A percentile compares a stretch with the other conserved stretches of the same genome.
Conservation (phyloP, 2,113 vertebrate genomes). For the Sander vitreus region DNA sequence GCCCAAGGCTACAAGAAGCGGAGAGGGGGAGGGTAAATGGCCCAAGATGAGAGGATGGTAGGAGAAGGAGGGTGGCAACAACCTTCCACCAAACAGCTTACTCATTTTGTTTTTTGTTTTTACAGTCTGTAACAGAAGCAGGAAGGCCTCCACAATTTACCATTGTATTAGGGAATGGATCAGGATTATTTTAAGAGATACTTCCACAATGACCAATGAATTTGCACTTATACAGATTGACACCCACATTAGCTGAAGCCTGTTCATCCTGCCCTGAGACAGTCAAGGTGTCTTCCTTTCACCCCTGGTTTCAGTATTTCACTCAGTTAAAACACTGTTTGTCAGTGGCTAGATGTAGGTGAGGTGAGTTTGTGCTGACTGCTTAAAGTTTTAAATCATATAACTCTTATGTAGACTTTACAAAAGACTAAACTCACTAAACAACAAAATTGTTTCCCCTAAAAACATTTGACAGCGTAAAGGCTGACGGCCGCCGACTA, state of each 20-base stretch:
- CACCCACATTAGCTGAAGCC: conserved; percentile 17
- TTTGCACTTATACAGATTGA: conserved; percentile 28
- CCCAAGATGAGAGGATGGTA: conserved; percentile 40
- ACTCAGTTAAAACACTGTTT: background rate
- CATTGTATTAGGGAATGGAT: background rate
- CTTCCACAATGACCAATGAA: conserved; percentile 14
- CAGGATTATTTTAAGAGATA: conserved; percentile 2
- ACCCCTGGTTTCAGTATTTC: conserved; percentile 26
- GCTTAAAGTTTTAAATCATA: background rate
- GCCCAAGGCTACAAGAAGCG: conserved; percentile 60
- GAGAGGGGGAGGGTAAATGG: conserved; percentile 45
- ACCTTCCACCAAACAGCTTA: conserved; percentile 38
- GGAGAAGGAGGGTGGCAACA: conserved; percentile 41
- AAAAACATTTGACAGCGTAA: background rate
- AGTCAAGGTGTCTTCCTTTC: conserved; percentile 13
- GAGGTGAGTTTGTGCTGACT: background rate
- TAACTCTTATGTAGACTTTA: background rate
- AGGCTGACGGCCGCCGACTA: too few species aligned
- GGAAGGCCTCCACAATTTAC: background rate
- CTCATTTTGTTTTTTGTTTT: background rate
- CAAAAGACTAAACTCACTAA: background rate
- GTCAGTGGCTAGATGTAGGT: background rate
- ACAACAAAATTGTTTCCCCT: too few species aligned
- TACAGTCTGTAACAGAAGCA: conserved; percentile 44
- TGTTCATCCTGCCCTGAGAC: background rate